Percentiles rank a stretch among this genome's conserved stretches.
Conservation (phyloP, 2,888 invertebrate species). For the Chrysolina americana region DNA sequence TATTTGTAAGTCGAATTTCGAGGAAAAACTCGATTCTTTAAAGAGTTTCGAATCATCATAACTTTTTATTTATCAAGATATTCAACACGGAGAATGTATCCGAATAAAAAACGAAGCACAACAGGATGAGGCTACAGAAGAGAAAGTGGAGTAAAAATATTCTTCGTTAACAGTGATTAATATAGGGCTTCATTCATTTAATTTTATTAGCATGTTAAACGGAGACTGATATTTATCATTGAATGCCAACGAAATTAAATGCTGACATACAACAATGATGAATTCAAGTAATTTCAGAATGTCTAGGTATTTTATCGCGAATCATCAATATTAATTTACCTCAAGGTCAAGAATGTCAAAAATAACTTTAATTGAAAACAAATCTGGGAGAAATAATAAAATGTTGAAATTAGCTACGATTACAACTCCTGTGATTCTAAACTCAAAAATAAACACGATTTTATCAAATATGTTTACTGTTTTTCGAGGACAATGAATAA, state of each 20-base stretch:
- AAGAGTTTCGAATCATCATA: background rate
- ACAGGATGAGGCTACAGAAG: slow-evolving; percentile 4
- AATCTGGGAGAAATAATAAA: too few species aligned
- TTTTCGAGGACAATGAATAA: too few species aligned
- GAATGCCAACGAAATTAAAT: slow-evolving; percentile 50
- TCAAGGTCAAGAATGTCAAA: too few species aligned
- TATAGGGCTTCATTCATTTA: slow-evolving; percentile 28
- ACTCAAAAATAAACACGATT: too few species aligned
- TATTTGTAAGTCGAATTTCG: too few species aligned
- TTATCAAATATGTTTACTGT: too few species aligned
- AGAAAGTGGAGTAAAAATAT: slow-evolving; percentile 24
- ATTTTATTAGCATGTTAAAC: slow-evolving; percentile 26
- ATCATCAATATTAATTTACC: slow-evolving; percentile 26
- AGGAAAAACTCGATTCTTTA: background rate
- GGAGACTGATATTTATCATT: slow-evolving; percentile 24
- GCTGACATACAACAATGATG: slow-evolving; percentile 51
- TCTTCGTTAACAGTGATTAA: slow-evolving; percentile 19
- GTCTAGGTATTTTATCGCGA: slow-evolving; percentile 31
- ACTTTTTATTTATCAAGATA: background rate
- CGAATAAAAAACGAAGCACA: background rate
- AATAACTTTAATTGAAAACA: too few species aligned
- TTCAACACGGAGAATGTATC: slow-evolving; percentile 2
- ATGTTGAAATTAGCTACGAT: too few species aligned
- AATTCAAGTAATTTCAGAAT: slow-evolving; percentile 48
- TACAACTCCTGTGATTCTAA: too few species aligned